Percentiles rank a stretch among this genome's conserved stretches.
phyloP scores from a whole-genome alignment of 2,797 vertebrate species.

The Rhinichthys osculus region DNA sequence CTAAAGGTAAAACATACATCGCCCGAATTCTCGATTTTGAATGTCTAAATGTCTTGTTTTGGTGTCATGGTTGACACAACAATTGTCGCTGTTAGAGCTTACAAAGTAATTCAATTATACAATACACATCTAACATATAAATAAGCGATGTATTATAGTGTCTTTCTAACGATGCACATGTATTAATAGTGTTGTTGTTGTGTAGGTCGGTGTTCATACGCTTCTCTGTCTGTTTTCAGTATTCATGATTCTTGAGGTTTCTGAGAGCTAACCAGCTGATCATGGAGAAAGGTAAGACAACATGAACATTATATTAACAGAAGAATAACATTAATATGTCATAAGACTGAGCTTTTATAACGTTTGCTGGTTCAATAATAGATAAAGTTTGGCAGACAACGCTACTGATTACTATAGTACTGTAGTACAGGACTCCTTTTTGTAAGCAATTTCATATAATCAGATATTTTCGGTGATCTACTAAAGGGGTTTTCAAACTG shows the following conservation, averaged over 20 bases:
- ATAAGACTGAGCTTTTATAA: neutral
- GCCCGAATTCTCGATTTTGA: neutral
- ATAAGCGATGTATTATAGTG: neutral
- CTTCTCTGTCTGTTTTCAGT: conserved; percentile 4
- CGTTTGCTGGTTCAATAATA: neutral
- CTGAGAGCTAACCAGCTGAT: conserved; percentile 22
- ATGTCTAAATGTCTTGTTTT: neutral
- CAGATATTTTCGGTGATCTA: neutral
- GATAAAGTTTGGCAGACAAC: no score
- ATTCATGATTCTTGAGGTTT: conserved; percentile 6
- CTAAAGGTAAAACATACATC: neutral
- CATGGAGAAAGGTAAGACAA: conserved; percentile 59
- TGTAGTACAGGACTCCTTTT: neutral
- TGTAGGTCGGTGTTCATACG: neutral
- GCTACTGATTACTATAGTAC: no score
- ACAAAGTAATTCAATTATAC: no score
- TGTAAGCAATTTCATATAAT: neutral
- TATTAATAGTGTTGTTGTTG: neutral
- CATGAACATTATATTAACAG: neutral
- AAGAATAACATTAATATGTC: neutral
- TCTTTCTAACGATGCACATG: neutral
- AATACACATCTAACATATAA: neutral
- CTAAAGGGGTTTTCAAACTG: no score
- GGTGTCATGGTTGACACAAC: neutral
- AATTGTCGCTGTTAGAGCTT: neutral